phyloP scores from a whole-genome alignment of 1,140 invertebrate genomes.

The Bilobella aurantiaca region DNA sequence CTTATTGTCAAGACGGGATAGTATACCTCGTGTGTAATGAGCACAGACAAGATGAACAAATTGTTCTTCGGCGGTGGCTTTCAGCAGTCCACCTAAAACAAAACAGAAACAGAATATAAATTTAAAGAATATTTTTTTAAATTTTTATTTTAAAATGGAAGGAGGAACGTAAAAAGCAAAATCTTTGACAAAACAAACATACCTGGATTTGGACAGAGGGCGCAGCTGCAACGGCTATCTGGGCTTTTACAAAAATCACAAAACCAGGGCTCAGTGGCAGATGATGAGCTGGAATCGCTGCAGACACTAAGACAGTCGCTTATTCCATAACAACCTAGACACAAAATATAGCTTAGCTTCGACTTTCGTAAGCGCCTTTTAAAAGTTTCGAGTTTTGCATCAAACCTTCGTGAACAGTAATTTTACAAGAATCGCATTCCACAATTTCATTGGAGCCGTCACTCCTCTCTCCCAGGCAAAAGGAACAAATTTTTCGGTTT shows the following conservation, averaged over 20 bases:
- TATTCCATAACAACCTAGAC: conserved; percentile 81
- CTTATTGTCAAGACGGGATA: conserved; percentile 87
- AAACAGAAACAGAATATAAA: too few relatives aligned
- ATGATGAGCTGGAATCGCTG: conserved; percentile 70
- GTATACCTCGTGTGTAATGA: conserved; percentile 90
- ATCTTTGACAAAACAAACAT: conserved; percentile 14
- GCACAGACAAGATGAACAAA: conserved; percentile 98
- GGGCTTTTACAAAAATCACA: conserved; percentile 95
- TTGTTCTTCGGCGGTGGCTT: conserved; percentile 88
- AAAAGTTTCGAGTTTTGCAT: too few relatives aligned
- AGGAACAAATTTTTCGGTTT: conserved; percentile 67
- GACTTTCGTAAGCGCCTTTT: too few relatives aligned
- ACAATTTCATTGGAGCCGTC: conserved; percentile 92
- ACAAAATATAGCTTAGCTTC: too few relatives aligned
- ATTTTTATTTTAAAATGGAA: too few relatives aligned
- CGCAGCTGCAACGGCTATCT: conserved; percentile 69
- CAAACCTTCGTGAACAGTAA: conserved; percentile 85
- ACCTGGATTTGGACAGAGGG: conserved; percentile 73
- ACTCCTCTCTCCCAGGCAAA: conserved; percentile 83
- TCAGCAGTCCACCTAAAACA: conserved; percentile 79
- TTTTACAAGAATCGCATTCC: conserved; percentile 90
- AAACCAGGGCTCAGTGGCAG: conserved; percentile 94
- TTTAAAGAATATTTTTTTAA: too few relatives aligned
- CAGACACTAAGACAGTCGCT: conserved; percentile 81
- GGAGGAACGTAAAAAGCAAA: conserved; percentile 34